Percentiles rank a stretch among this genome's conserved stretches.
phyloP scores from a whole-genome alignment of 1,140 invertebrate genomes.

The Venturia canescens region DNA sequence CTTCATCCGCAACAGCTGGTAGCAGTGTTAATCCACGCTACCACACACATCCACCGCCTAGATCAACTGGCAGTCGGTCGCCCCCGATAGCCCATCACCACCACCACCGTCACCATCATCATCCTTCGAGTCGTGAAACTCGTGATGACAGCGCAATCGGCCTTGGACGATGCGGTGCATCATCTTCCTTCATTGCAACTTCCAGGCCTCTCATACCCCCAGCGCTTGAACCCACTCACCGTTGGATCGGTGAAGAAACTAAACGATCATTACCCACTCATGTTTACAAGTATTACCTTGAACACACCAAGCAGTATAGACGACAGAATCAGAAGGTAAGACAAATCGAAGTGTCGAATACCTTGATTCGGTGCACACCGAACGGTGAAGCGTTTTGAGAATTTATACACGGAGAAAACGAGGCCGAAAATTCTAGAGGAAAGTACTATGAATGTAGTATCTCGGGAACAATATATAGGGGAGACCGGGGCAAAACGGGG shows the following conservation, averaged over 20 bases:
- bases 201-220: slow-evolving; percentile 61
- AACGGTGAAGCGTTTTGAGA: too few species aligned
- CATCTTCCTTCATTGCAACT: slow-evolving; percentile 58
- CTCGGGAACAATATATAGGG: too few species aligned
- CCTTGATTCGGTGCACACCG: neutral
- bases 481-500: too few species aligned
- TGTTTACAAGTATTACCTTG: slow-evolving; percentile 84
- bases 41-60: slow-evolving; percentile 68
- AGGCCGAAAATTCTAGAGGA: too few species aligned
- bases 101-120: slow-evolving; percentile 40
- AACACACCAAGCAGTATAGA: slow-evolving; percentile 77
- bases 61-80: slow-evolving; percentile 53
- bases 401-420: too few species aligned
- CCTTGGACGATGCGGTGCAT: slow-evolving; percentile 20
- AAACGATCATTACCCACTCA: slow-evolving; percentile 80
- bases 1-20: slow-evolving; percentile 57
- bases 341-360: neutral
- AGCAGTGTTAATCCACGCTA: slow-evolving; percentile 64
- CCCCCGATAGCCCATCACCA: slow-evolving; percentile 32
- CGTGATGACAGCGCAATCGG: slow-evolving; percentile 41
- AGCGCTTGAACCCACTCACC: slow-evolving; percentile 67
- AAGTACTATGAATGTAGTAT: too few species aligned
- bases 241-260: slow-evolving; percentile 84
- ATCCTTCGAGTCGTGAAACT: slow-evolving; percentile 44
- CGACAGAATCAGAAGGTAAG: slow-evolving; percentile 80